phyloP scores from a whole-genome alignment of 1,140 invertebrate species.

The Paracyclopina nana region DNA sequence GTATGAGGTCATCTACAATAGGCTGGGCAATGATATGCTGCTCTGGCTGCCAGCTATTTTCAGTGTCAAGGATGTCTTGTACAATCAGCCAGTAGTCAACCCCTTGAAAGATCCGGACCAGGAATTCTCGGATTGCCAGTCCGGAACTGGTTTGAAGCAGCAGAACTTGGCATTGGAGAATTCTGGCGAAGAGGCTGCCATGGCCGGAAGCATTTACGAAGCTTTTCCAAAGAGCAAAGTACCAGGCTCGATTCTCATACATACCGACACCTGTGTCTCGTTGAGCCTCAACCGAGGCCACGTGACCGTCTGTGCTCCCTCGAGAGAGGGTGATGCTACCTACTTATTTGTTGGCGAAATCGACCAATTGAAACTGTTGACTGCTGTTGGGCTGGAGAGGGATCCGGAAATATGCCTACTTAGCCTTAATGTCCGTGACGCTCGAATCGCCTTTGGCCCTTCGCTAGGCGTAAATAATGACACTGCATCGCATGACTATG shows the following conservation, averaged over 20 bases:
- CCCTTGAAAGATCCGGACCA: conserved; percentile 5
- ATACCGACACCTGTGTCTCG: conserved; percentile 7
- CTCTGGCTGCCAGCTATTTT: conserved; percentile 12
- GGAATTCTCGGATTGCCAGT: background rate
- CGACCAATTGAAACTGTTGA: background rate
- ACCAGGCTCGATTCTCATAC: conserved; percentile 1
- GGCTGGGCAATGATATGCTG: conserved; percentile 14
- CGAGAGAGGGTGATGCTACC: background rate
- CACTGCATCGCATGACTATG: too few relatives aligned
- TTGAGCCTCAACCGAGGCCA: background rate
- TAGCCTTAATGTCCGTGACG: background rate
- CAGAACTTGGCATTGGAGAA: too few relatives aligned
- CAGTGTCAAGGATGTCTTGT: conserved; percentile 7
- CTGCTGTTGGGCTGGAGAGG: conserved; percentile 2
- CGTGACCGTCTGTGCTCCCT: conserved; percentile 2
- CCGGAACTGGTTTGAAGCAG: background rate
- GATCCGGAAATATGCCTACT: conserved; percentile 12
- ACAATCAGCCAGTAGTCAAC: background rate
- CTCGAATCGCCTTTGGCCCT: conserved; percentile 3
- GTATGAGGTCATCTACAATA: conserved; percentile 15
- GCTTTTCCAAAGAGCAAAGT: background rate
- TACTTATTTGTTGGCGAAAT: background rate
- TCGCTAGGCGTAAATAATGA: too few relatives aligned
- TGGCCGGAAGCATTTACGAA: background rate
- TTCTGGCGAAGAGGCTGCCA: background rate